Evolutionary conservation across 2,797 vertebrate species (phyloP), one percentile per base, ranked within the genome.

Genomic region (Cacajao melanocephalus): DNA sequence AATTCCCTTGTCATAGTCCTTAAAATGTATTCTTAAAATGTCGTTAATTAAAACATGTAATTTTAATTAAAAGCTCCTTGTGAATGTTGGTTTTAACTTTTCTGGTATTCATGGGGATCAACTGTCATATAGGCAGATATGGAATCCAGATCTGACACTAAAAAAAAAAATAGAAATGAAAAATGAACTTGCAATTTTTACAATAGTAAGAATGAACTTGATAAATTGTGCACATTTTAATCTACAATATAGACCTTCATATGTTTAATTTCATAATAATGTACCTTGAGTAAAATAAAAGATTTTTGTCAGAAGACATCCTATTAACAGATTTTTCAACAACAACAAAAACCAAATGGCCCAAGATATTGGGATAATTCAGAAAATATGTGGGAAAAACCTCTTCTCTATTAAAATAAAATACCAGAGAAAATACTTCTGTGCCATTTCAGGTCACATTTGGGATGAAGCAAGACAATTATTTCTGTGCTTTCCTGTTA

Each of bases 1-100:
- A 48, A 24, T 64, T 75, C 3, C 7, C 48, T 90, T 48, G 8
- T 36, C 30, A 84, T 67, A 67, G 20, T 70, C 48, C 55, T 85
- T 84, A 92, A 95, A 90, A 83, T 10, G 12, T 48, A 79, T 55
- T 95, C 67, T 92, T 70, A 86, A 82, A 92, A 94, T 48, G 39
- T 83, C 19, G 84, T 90, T 88, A 85, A 55, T 64, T 64, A 57
- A 94, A 89, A 84, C 61, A 48, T 39, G 3, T 22, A 76, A 88
- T 85, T 73, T 24, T 81, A 90, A 67, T 67, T 86, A 91, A 96
- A 91, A 64, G 11, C 4, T 79, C 41, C 55, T 33, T 30, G 44
- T 76, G 20, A 96, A 61, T 55, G 72, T 28, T 24, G 12, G 39
- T 75, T 81, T 81, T 30, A 90, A 90, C 22, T 93, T 85, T 93